phyloP scores from a whole-genome alignment of 2,113 vertebrate species.

The Chlorodrepanis virens region DNA sequence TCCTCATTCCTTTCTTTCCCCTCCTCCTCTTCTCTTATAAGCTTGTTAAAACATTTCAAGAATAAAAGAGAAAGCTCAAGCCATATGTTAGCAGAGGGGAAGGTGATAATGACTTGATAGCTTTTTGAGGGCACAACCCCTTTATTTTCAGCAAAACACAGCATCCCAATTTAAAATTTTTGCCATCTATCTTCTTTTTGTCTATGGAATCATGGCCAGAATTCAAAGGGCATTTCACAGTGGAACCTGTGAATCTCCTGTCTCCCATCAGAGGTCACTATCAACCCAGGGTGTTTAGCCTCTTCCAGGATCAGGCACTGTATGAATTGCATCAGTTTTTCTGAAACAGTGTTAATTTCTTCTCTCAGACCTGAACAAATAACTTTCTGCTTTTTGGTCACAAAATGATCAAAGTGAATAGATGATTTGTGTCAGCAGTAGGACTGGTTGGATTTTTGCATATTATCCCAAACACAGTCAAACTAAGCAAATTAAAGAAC shows the following conservation, averaged over 20 bases:
- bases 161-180: not conserved
- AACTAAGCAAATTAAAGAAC: not conserved
- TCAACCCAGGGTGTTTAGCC: not conserved
- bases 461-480: not conserved
- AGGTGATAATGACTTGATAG: not conserved
- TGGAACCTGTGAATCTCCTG: not conserved
- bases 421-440: not conserved
- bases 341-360: not conserved
- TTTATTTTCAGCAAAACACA: not conserved
- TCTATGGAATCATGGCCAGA: not conserved
- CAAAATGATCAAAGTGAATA: not conserved
- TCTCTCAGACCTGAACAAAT: not conserved
- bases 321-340: not conserved
- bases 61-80: not conserved
- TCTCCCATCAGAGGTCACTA: not conserved
- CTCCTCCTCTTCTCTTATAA: not conserved
- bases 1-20: too few species aligned
- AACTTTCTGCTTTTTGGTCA: not conserved
- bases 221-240: not conserved
- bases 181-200: not conserved
- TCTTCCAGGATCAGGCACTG: not conserved
- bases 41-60: not conserved
- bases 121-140: not conserved
- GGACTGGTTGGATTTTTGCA: not conserved
- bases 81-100: not conserved